Percentiles rank a stretch among this genome's conserved stretches.
Evolutionary conservation across 2,113 vertebrate genomes (phyloP).

Genomic region (Rhea pennata): DNA sequence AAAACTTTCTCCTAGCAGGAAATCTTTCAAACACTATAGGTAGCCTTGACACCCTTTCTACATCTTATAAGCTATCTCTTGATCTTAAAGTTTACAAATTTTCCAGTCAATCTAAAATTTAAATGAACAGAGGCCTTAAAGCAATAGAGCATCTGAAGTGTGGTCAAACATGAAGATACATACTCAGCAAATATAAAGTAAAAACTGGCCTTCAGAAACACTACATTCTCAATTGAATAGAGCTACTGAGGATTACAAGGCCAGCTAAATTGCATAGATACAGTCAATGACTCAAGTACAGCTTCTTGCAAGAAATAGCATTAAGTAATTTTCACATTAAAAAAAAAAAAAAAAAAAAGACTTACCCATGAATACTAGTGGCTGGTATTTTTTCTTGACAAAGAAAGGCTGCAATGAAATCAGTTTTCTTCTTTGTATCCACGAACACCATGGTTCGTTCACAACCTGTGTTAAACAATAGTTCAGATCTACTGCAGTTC

Average conservation of each 20-base stretch:
- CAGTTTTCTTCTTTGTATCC: slow-evolving; percentile 91
- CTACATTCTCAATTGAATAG: neutral
- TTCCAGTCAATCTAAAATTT: no score
- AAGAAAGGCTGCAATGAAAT: slow-evolving; percentile 90
- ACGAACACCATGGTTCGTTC: slow-evolving; percentile 95
- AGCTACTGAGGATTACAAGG: neutral
- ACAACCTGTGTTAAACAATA: slow-evolving; percentile 70
- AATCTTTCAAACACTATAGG: no score
- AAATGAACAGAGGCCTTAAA: no score
- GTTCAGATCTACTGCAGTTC: neutral
- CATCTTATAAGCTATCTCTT: no score
- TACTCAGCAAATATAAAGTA: neutral
- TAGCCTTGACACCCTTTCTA: no score
- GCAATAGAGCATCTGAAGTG: neutral
- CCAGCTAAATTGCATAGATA: neutral
- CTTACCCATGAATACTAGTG: slow-evolving; percentile 95
- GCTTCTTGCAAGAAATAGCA: neutral
- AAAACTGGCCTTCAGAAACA: neutral
- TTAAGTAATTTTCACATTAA: neutral
- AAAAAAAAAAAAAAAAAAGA: neutral
- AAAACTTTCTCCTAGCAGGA: no score
- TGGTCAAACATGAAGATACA: neutral
- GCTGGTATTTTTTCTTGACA: slow-evolving; percentile 91
- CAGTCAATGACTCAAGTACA: accelerated
- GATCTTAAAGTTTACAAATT: no score